phyloP scores from a whole-genome alignment of 2,797 vertebrate species.

The Neosilurus hyrtlii region DNA sequence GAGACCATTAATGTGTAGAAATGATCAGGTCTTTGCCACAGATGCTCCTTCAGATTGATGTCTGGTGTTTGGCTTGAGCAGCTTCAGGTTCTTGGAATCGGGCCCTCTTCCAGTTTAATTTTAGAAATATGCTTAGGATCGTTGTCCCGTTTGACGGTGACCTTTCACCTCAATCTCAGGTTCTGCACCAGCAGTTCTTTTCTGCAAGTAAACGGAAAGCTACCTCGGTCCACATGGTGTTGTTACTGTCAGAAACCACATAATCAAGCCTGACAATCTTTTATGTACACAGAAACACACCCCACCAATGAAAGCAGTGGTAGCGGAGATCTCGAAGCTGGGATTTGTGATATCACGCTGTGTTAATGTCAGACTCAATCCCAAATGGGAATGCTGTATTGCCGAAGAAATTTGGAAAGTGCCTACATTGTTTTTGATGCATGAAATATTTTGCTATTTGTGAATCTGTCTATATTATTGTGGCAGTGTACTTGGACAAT shows the following conservation, averaged over 20 bases:
- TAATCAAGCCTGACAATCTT: background rate
- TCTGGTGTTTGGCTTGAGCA: background rate
- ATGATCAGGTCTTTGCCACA: background rate
- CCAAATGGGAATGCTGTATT: background rate
- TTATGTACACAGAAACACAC: background rate
- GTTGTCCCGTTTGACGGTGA: too few relatives aligned
- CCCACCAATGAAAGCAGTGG: background rate
- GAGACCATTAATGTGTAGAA: background rate
- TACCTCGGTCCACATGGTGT: background rate
- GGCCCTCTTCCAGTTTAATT: background rate
- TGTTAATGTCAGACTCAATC: background rate
- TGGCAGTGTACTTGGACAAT: too few relatives aligned
- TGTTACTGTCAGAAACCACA: background rate
- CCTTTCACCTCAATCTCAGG: background rate
- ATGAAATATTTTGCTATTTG: background rate
- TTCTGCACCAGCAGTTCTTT: background rate
- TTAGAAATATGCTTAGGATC: background rate
- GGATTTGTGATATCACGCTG: background rate
- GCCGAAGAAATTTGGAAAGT: background rate
- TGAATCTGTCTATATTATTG: background rate
- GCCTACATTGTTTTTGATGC: background rate
- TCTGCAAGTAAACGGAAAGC: background rate
- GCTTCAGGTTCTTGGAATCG: background rate
- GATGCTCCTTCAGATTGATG: background rate
- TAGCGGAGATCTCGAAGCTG: background rate